Percentiles rank a stretch among this genome's conserved stretches.
Conservation (phyloP, 64 coral and sea anemone genomes). For the Pocillopora verrucosa region DNA sequence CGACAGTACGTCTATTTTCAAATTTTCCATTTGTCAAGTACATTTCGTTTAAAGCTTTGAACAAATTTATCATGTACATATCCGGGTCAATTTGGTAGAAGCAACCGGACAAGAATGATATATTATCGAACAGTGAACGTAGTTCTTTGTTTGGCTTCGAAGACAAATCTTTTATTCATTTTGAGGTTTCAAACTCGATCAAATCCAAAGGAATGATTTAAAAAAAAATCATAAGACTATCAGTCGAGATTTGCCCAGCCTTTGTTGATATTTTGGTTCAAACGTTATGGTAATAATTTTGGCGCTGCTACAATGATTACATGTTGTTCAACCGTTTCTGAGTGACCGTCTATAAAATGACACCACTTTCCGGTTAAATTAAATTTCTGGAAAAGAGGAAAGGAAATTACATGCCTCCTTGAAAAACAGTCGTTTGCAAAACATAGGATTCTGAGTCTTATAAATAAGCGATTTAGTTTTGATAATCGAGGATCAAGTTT, state of each 20-base stretch:
- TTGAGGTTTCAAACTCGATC: too few species aligned
- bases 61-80: slow-evolving; percentile 26
- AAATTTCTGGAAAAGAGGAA: neutral
- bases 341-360: neutral
- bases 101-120: neutral
- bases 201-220: too few species aligned
- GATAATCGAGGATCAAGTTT: neutral
- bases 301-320: too few species aligned
- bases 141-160: neutral
- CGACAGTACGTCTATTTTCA: slow-evolving; percentile 1
- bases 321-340: too few species aligned
- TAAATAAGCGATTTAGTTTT: neutral
- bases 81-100: slow-evolving; percentile 24
- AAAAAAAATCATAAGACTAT: too few species aligned
- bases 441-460: neutral
- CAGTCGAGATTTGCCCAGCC: too few species aligned
- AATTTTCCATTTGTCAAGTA: slow-evolving; percentile 17
- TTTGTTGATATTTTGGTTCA: too few species aligned
- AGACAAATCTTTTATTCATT: neutral
- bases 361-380: neutral
- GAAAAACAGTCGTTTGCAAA: neutral
- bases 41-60: slow-evolving; percentile 14
- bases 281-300: too few species aligned
- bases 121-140: neutral
- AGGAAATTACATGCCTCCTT: neutral